Conservation (phyloP, 2,113 vertebrate species). For the Podarcis muralis region DNA sequence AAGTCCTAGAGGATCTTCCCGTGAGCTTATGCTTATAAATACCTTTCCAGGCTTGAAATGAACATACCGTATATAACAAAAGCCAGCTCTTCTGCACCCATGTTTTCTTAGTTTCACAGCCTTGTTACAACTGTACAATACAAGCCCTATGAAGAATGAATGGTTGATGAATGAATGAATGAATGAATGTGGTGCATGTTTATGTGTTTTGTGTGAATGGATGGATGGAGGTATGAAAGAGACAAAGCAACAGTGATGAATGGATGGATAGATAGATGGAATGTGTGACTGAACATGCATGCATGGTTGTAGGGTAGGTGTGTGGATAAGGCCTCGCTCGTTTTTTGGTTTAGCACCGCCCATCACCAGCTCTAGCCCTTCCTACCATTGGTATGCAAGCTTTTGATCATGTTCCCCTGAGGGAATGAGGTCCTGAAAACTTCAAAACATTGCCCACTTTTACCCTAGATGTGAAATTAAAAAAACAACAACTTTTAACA, state of each 20-base stretch:
- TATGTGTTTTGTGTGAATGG: too few relatives aligned
- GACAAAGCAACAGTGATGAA: neutral
- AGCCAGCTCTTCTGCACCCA: slow-evolving; percentile 15
- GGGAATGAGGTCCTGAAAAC: neutral
- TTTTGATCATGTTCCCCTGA: neutral
- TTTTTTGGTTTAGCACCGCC: neutral
- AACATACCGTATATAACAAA: slow-evolving; percentile 21
- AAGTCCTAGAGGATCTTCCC: neutral
- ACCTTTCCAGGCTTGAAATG: neutral
- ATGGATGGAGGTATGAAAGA: neutral
- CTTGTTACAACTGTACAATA: neutral
- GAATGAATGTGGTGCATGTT: too few relatives aligned
- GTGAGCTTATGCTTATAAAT: neutral
- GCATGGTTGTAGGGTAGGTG: neutral
- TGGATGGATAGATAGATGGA: neutral
- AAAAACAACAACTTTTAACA: neutral
- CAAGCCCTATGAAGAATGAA: neutral
- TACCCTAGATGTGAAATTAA: neutral
- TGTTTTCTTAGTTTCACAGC: neutral
- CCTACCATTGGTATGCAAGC: neutral
- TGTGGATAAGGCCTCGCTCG: too few relatives aligned
- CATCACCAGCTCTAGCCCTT: neutral
- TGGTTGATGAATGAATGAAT: too few relatives aligned
- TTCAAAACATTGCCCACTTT: neutral
- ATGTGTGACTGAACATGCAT: neutral